Evolutionary conservation across 2,888 invertebrate genomes (phyloP), one percentile per base, ranked within the genome.

Genomic region (Xestia sexstrigata): DNA sequence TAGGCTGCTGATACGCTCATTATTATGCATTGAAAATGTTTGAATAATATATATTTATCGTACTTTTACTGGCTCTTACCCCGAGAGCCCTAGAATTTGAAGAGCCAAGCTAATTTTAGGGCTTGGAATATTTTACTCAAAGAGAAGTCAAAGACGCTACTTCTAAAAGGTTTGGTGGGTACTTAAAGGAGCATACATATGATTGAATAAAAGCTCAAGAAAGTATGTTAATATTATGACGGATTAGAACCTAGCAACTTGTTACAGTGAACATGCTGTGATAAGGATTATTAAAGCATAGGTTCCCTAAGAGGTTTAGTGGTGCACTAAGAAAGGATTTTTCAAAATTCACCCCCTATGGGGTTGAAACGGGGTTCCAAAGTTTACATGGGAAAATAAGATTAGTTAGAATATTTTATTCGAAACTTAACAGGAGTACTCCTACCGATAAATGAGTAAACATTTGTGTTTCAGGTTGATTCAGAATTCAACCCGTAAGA

Each of bases 1-100:
- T 86, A 83, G 87, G 63, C 84, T 58, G 58, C 72, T 78, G 71
- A 83, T 79, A 86, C 79, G 62, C 84, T 84, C 83, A 86, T 84
- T 75, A 84, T 73, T 84, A 84, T 84, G 84, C 84, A 84, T 84
- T 83, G 84, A 84, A 84, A 84, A 83, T 83, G 60, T 79, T 82
- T 86, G 84, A 86, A 86, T 83, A 86, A 84, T 83, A 76, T 83
- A 76, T 73, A 86, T 84, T 84, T 83, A 83, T 84, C 84, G 87
- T 78, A 79, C 79, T 78, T 79, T 75, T 79, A 79, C 49, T 75
- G 79, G 71, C 58, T 84, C 72, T 84, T 70, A 83, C 63, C 62
- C 60, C 8, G 39, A 86, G 75, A 79, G 49, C 72, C 70, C 79
- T 86, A 86, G 72, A 86, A 58, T 73, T 83, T 83, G 66, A 75